These are phyloP conservation scores for Clivina fossor DNA, from an alignment of 2,888 invertebrate species.

Conservation along the genomic window DNA sequence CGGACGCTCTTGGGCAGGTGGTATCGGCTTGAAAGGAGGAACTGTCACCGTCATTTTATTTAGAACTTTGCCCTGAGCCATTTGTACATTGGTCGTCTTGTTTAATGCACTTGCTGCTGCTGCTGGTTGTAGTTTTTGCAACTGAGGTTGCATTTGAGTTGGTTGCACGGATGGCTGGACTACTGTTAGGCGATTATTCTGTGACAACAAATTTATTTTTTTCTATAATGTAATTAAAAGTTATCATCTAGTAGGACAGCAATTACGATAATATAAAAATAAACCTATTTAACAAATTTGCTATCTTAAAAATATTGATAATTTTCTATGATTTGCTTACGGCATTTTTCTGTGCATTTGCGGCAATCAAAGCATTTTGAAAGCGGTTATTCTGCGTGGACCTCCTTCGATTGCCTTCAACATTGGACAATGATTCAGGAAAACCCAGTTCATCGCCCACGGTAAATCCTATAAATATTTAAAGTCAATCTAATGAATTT, in stretches of 20 bases:
- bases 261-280: too few relatives aligned
- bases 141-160: too few relatives aligned
- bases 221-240: too few relatives aligned
- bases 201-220: too few relatives aligned
- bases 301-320: neutral
- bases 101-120: too few relatives aligned
- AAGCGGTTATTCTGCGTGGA: slow-evolving; percentile 61
- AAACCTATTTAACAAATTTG: too few relatives aligned
- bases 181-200: too few relatives aligned
- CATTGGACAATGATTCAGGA: slow-evolving; percentile 76
- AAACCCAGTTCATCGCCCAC: slow-evolving; percentile 86
- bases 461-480: slow-evolving; percentile 71
- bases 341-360: slow-evolving; percentile 39
- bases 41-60: slow-evolving; percentile 59
- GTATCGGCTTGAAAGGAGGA: slow-evolving; percentile 79
- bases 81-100: too few relatives aligned
- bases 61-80: too few relatives aligned
- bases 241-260: too few relatives aligned
- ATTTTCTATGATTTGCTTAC: slow-evolving; percentile 1
- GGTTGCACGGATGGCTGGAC: too few relatives aligned
- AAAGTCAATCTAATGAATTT: neutral
- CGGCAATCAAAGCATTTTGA: slow-evolving; percentile 54
- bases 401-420: slow-evolving; percentile 70
- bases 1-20: slow-evolving; percentile 60
- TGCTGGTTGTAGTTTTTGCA: too few relatives aligned